Evolutionary conservation across 2,888 invertebrate species (phyloP), one percentile per base, ranked within the genome.

Genomic region (Microchrysa polita): DNA sequence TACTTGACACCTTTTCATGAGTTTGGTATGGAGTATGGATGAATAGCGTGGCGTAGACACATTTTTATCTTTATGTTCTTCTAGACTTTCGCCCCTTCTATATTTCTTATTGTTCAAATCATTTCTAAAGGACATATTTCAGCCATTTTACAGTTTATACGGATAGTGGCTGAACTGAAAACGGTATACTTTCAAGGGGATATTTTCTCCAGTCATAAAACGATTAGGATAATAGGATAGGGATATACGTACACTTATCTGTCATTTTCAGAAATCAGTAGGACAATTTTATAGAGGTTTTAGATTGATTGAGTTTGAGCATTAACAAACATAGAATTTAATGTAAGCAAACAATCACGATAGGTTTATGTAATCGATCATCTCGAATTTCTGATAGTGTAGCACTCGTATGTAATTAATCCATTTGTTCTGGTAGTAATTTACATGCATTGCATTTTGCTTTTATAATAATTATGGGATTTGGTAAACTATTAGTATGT

Each of bases 1-100:
- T 67, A 67, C 67, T 67, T 67, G 67, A 67, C 67, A 67, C 67
- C 44, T 67, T 67, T 52, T 59, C 22, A 59, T n/a, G 27, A 12
- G 12, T 23, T 59, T 59, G 12, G 27, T 59, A 59, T n/a, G n/a
- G n/a, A n/a, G n/a, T n/a, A n/a, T n/a, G n/a, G 59, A 10, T 59
- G 23, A 59, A 59, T 59, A 48, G 48, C 48, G 23, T 59, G 12
- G 48, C 48, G 48, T 48, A 48, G 48, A 48, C 23, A 59, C 22
- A 23, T 59, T 59, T 59, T 59, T 27, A n/a, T n/a, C 18, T 55
- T 18, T n/a, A 16, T 12, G 2, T 55, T 55, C 22, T 14, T 59
- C 23, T 23, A 23, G 59, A n/a, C 5, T 18, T 57, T 57, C 18
- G 22, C 23, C 22, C 16, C 48, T 42, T 42, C 42, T 12, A 42